Conservation (phyloP, 2,797 vertebrate genomes). For the Hydrolagus colliei region DNA sequence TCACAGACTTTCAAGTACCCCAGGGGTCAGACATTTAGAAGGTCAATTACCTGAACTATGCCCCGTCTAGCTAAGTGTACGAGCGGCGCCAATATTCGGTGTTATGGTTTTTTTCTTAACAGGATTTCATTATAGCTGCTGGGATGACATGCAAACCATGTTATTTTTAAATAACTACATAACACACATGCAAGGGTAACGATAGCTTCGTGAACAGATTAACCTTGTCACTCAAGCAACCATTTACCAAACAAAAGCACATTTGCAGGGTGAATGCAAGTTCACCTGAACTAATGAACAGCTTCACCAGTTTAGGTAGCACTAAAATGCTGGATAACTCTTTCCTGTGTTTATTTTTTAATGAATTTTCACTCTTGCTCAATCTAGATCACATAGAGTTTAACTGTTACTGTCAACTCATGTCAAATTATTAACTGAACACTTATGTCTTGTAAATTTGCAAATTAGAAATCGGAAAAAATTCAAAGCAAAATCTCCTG, state of each 20-base stretch:
- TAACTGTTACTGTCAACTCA: too few relatives aligned
- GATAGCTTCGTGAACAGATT: neutral
- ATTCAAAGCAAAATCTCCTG: neutral
- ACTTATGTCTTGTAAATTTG: too few relatives aligned
- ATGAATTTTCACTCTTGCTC: too few relatives aligned
- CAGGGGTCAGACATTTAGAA: conserved; percentile 7
- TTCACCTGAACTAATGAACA: neutral
- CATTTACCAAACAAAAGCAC: neutral
- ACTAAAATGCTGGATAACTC: too few relatives aligned
- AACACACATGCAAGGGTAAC: neutral
- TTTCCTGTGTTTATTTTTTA: too few relatives aligned
- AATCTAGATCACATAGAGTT: too few relatives aligned
- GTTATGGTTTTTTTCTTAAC: conserved; percentile 24
- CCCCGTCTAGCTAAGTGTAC: conserved; percentile 6
- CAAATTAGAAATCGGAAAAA: neutral
- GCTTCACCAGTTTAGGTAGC: neutral
- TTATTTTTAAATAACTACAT: conserved; percentile 19
- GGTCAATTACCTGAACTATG: conserved; percentile 30
- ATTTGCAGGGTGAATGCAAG: neutral
- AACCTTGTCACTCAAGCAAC: neutral
- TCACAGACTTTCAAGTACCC: conserved; percentile 24
- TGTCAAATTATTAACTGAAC: too few relatives aligned
- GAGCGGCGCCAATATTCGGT: conserved; percentile 20
- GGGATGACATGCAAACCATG: conserved; percentile 11
- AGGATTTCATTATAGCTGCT: conserved; percentile 22